Evolutionary conservation across 2,797 vertebrate species (phyloP).

Genomic region (Sebastes taczanowskii): DNA sequence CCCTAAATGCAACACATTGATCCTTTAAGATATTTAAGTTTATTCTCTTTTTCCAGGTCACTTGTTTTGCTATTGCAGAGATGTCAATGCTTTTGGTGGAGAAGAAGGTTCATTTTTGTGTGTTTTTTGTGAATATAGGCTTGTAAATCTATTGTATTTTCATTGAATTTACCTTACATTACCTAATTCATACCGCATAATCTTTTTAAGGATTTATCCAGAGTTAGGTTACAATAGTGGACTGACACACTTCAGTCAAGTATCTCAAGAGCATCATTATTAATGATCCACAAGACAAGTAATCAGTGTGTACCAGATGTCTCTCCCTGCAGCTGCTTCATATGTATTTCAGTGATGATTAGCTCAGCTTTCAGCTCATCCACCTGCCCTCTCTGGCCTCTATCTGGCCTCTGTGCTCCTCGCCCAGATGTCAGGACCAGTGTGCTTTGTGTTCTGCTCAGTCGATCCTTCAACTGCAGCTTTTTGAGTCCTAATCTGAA

Average conservation of each 20-base stretch:
- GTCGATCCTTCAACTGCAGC: constrained; percentile 7
- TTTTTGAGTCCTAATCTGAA: background rate
- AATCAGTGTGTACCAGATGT: background rate
- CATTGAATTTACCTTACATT: too few species aligned
- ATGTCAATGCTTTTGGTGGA: background rate
- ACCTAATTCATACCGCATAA: too few species aligned
- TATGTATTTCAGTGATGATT: constrained; percentile 23
- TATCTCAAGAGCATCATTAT: background rate
- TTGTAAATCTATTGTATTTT: too few species aligned
- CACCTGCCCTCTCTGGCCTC: constrained; percentile 33
- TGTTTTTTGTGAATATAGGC: too few species aligned
- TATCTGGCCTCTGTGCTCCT: constrained; percentile 18
- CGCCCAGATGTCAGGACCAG: constrained; percentile 28
- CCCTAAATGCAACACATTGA: too few species aligned
- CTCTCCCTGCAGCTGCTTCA: constrained; percentile 15
- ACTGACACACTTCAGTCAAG: background rate
- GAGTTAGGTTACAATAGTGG: background rate
- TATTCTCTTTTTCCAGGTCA: background rate
- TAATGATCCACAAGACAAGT: background rate
- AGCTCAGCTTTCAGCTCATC: constrained; percentile 25
- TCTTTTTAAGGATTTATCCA: background rate
- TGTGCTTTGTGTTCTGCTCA: constrained; percentile 14
- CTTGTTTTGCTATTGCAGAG: background rate
- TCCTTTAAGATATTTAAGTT: background rate
- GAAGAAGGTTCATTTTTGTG: background rate